A percentile compares a stretch with the other conserved stretches of the same genome.
Conservation (phyloP, 2,113 vertebrate species). For the Vombatus ursinus region DNA sequence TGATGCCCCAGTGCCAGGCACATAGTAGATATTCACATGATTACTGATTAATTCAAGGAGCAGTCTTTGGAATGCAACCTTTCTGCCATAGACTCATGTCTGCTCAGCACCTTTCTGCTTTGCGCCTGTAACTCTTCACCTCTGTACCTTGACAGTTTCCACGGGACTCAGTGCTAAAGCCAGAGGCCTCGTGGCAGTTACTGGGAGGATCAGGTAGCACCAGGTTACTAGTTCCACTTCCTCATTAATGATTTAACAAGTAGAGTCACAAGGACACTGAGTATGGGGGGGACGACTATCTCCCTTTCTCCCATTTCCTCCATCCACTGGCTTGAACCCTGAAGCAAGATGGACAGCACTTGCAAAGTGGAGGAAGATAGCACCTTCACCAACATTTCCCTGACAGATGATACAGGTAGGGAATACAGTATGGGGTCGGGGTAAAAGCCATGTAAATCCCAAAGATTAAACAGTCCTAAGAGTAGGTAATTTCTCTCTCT, state of each 20-base stretch:
- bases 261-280: not conserved
- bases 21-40: not conserved
- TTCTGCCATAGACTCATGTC: not conserved
- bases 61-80: not conserved
- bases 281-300: not conserved
- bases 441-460: not conserved
- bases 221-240: not conserved
- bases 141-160: not conserved
- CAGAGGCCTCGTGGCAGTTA: not conserved
- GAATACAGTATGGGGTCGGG: not conserved
- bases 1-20: not conserved
- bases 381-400: constrained; percentile 63
- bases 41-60: not conserved
- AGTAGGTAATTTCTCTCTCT: not conserved
- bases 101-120: not conserved
- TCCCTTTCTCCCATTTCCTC: not conserved
- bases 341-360: constrained; percentile 54
- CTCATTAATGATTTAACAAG: constrained; percentile 73
- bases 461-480: not conserved
- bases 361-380: constrained; percentile 41
- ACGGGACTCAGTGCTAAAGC: not conserved
- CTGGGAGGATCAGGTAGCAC: constrained; percentile 48
- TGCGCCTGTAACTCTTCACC: constrained; percentile 49
- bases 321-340: constrained; percentile 1
- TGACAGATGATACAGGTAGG: constrained; percentile 68